Percentiles rank a stretch among this genome's conserved stretches.
Conservation (phyloP, 2,797 vertebrate genomes). For the Pitangus sulphuratus region DNA sequence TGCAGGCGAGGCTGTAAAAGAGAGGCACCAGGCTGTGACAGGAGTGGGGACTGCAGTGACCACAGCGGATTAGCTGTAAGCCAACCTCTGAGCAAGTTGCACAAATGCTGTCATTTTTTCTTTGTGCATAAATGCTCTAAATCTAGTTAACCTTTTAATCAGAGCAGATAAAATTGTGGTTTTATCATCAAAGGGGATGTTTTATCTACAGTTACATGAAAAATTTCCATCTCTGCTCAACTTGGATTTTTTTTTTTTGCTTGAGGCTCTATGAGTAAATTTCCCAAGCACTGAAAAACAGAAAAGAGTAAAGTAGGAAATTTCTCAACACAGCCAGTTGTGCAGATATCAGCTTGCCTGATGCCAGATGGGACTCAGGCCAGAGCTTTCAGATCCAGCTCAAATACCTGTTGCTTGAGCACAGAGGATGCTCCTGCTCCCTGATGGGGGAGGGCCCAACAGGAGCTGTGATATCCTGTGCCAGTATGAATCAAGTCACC, state of each 20-base stretch:
- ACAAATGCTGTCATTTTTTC: not conserved
- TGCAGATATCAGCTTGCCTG: not conserved
- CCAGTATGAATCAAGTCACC: accelerated
- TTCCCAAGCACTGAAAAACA: not conserved
- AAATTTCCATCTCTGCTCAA: not conserved
- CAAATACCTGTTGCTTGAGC: not conserved
- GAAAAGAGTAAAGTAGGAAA: not conserved
- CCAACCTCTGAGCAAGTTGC: not conserved
- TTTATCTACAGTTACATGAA: not conserved
- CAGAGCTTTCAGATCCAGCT: not conserved
- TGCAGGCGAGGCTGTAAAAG: not conserved
- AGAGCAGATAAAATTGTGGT: not conserved
- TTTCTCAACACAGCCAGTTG: not conserved
- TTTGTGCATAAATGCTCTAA: constrained; percentile 9
- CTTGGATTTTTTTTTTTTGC: not conserved
- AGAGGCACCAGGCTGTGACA: not conserved
- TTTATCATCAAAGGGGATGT: not conserved
- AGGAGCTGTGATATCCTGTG: not conserved
- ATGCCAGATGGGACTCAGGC: not conserved
- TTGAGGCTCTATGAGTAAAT: not conserved
- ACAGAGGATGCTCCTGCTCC: not conserved
- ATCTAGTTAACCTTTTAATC: constrained; percentile 54
- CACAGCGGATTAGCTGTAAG: not conserved
- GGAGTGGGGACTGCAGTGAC: not conserved
- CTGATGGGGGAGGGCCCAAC: not conserved